Conservation (phyloP, 2,113 vertebrate genomes). For the Dicentrarchus labrax region DNA sequence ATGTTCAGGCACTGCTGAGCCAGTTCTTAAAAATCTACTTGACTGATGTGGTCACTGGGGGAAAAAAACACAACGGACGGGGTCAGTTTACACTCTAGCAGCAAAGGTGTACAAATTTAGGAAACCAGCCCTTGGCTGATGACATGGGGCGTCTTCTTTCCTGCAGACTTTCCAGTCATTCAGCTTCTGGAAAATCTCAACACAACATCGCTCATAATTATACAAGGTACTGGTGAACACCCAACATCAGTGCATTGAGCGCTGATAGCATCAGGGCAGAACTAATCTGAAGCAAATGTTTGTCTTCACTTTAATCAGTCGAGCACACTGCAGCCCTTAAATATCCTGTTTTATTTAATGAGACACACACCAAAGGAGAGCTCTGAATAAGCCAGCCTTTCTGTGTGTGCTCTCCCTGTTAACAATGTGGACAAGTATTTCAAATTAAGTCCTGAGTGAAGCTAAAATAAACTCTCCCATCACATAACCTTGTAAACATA, state of each 20-base stretch:
- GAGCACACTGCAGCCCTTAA: constrained; percentile 35
- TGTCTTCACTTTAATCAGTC: constrained; percentile 44
- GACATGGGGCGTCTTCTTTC: constrained; percentile 53
- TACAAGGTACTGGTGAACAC: constrained; percentile 48
- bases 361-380: constrained; percentile 30
- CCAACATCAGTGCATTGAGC: constrained; percentile 53
- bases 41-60: constrained; percentile 77
- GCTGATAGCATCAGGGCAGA: constrained; percentile 45
- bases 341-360: constrained; percentile 51
- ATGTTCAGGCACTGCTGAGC: constrained; percentile 54
- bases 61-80: constrained; percentile 55
- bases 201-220: constrained; percentile 66
- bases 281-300: constrained; percentile 76
- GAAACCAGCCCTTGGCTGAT: constrained; percentile 68
- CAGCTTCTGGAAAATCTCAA: constrained; percentile 74
- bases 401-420: constrained; percentile 18
- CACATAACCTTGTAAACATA: constrained; percentile 52
- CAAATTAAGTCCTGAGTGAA: constrained; percentile 51
- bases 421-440: constrained; percentile 56
- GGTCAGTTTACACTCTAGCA: constrained; percentile 66
- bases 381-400: background rate
- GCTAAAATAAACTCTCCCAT: constrained; percentile 66
- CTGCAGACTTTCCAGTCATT: constrained; percentile 69
- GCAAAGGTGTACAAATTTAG: constrained; percentile 77
- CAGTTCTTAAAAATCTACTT: constrained; percentile 68